A percentile compares a stretch with the other conserved stretches of the same genome.
These are phyloP conservation scores for Plebejus melissa DNA, from an alignment of 2,888 invertebrate species.

Conservation along the genomic window DNA sequence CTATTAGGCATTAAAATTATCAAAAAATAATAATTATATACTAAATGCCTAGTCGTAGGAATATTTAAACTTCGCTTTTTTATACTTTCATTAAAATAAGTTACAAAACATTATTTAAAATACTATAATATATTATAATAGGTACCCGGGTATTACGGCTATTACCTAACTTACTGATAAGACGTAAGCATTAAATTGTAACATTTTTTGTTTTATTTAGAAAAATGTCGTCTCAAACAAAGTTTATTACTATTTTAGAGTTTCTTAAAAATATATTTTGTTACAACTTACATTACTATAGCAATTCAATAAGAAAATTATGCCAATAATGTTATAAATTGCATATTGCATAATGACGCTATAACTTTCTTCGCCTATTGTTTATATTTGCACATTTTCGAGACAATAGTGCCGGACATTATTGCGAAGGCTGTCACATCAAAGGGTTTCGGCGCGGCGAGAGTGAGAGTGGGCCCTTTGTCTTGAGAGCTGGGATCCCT, in stretches of 20 bases:
- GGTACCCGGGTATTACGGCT: too few species aligned
- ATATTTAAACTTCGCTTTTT: not conserved
- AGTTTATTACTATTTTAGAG: too few species aligned
- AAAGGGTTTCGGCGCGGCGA: constrained; percentile 34
- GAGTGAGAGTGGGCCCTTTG: constrained; percentile 59
- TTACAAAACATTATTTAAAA: too few species aligned
- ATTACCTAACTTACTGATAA: too few species aligned
- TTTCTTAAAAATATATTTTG: too few species aligned
- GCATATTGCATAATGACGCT: not conserved
- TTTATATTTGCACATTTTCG: not conserved
- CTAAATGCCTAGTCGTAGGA: not conserved
- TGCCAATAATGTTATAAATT: not conserved
- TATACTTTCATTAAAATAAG: too few species aligned
- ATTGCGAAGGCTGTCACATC: constrained; percentile 7
- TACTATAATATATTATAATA: too few species aligned
- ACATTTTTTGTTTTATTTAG: too few species aligned
- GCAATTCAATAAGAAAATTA: not conserved
- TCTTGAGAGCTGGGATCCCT: constrained; percentile 49
- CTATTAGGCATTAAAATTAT: not conserved
- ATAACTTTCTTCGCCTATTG: not conserved
- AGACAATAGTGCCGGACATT: constrained; percentile 16
- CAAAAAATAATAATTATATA: not conserved
- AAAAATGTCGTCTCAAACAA: too few species aligned
- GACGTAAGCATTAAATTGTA: too few species aligned
- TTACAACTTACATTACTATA: too few species aligned